These are phyloP conservation scores for Triops longicaudatus DNA, from an alignment of 1,140 invertebrate species.

Conservation along the genomic window DNA sequence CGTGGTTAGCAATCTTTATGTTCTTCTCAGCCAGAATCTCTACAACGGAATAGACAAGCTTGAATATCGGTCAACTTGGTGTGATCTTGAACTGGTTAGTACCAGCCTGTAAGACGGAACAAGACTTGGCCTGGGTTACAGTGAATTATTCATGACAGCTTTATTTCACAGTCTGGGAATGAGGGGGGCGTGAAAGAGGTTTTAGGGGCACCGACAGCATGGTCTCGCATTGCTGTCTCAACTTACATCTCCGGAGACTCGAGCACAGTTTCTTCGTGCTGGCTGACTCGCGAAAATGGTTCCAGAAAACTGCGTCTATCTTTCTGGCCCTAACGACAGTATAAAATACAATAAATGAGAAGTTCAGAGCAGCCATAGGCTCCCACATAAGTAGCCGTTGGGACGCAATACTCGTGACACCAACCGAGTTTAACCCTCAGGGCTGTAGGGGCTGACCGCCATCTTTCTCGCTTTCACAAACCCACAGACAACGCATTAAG, in stretches of 20 bases:
- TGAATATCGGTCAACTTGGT: not conserved
- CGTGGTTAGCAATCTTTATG: too few relatives aligned
- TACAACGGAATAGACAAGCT: not conserved
- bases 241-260: not conserved
- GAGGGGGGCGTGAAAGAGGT: not conserved
- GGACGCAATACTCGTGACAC: not conserved
- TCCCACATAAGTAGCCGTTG: not conserved
- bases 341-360: not conserved
- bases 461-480: too few relatives aligned
- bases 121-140: not conserved
- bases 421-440: not conserved
- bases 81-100: not conserved
- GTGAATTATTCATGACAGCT: slow-evolving; percentile 12
- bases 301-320: not conserved
- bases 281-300: not conserved
- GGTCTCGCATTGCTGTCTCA: not conserved
- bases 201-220: not conserved
- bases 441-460: not conserved
- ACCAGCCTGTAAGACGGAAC: not conserved
- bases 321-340: not conserved
- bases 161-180: not conserved
- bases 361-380: not conserved
- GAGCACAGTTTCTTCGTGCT: not conserved
- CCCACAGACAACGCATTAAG: too few relatives aligned
- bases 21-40: too few relatives aligned